Evolutionary conservation across 2,888 invertebrate genomes (phyloP), one percentile per base, ranked within the genome.

Genomic region (Archaeoteleia sp.): DNA sequence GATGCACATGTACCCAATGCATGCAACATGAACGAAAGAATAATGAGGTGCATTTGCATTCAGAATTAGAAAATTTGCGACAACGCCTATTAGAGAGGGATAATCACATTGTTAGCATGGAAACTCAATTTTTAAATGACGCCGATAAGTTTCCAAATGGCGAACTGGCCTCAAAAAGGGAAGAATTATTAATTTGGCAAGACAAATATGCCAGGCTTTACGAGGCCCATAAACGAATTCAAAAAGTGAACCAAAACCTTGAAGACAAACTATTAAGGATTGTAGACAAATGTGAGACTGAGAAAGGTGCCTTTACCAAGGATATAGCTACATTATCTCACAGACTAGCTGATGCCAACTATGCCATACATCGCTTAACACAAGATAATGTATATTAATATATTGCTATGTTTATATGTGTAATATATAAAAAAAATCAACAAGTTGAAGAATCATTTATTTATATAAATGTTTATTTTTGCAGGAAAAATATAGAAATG

Each of bases 201-300:
- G 97, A 97, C 82, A 95, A 97, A 87, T 96, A 96, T 84, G 86
- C 72, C 82, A 94, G 97, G 78, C 89, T 97, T 74, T 92, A 94
- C 86, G 97, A 97, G 82, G 95, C 96, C 53, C 96, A 97, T 82
- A 95, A 95, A 83, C 91, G 95, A 79, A 92, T 97, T 60, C 97
- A 97, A 86, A 95, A 94, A 86, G 92, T 97, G 32, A 97, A 97
- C 87, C 96, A 97, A 88, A 94, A 93, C 75, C 88, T 97, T 76
- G 97, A 97, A 87, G 97, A 97, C 84, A 97, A 97, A 85, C 87
- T 97, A 67, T 87, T 97, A 65, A 94, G 93, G 86, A 90, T 97
- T 85, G 97, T 97, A 3, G 96, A 96, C 86, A 92, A 94, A 80
- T 95, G 94, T 88, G 94, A 96, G 84, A 92, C 93, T 49, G 97